Conservation (phyloP, 2,888 invertebrate species). For the Drosophila incognita region DNA sequence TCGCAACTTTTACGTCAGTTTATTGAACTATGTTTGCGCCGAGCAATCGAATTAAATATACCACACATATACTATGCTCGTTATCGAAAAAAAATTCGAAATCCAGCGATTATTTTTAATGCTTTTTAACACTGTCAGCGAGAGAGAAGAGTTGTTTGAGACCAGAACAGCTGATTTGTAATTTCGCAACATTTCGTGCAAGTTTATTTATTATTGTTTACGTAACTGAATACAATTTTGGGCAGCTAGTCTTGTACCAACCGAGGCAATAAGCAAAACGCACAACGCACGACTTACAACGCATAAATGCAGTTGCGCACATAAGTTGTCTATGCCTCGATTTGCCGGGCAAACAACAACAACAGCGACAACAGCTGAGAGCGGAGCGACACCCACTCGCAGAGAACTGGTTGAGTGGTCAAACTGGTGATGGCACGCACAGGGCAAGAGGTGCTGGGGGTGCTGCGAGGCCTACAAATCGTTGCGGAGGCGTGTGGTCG, state of each 20-base stretch:
- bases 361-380: slow-evolving; percentile 13
- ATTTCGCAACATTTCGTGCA: slow-evolving; percentile 47
- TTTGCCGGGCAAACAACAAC: slow-evolving; percentile 28
- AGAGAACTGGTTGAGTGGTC: slow-evolving; percentile 27
- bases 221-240: slow-evolving; percentile 42
- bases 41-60: not conserved
- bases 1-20: not conserved
- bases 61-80: not conserved
- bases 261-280: not conserved
- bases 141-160: not conserved
- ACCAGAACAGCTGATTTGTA: slow-evolving; percentile 35
- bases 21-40: not conserved
- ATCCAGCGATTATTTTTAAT: not conserved
- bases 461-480: slow-evolving; percentile 89
- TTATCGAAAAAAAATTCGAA: not conserved
- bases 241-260: not conserved
- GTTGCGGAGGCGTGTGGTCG: slow-evolving; percentile 89
- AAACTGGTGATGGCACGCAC: slow-evolving; percentile 83
- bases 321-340: slow-evolving; percentile 4
- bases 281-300: slow-evolving; percentile 8
- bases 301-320: slow-evolving; percentile 8
- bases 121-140: slow-evolving; percentile 10
- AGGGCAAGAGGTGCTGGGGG: slow-evolving; percentile 88
- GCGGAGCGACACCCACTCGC: slow-evolving; percentile 26
- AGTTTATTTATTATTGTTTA: slow-evolving; percentile 52